Evolutionary conservation across 1,140 invertebrate genomes (phyloP), one percentile per base, ranked within the genome.

Genomic region (Lepidurus apus): DNA sequence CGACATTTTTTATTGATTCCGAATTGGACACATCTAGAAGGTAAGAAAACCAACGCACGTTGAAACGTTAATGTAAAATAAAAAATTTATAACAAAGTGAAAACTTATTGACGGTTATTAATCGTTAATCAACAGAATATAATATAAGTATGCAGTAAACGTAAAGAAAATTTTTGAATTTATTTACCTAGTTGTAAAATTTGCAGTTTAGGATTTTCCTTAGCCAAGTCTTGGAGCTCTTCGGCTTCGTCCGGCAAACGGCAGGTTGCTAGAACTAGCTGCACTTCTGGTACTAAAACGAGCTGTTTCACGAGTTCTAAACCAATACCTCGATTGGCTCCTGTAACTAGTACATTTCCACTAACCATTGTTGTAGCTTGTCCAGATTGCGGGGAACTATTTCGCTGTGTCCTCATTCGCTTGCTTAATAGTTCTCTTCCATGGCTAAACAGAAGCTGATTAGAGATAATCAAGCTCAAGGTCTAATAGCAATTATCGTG

Each of bases 11-110:
- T 80, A 91, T 91, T 24, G 84, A 86, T 21, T 89, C 85, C 24
- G 88, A 87, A 78, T 94, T 86, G 42, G 82, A 87, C 42, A 79
- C 78, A 79, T 95, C 93, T 94, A 1, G 26, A 26, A 26, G 1
- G 1, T 26, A 26, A 26, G 1, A 26, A 26, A 1, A 26, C 1
- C 26, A 26, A 26, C 26, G 1, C 1, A 26, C 26, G 26, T 1
- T 26, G 1, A 1, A 1, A 26, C 1, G 1, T 26, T 26, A 26
- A 26, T 26, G 26, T 26, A 26, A 26, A 26, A 26, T 26, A 1
- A 26, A 26, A 26, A 26, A 1, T 26, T 26, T 26, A 1, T n/a
- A n/a, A n/a, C n/a, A n/a, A n/a, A n/a, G n/a, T n/a, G n/a, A n/a
- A n/a, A n/a, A n/a, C n/a, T n/a, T n/a, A n/a, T n/a, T n/a, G n/a